phyloP scores from a whole-genome alignment of 1,140 invertebrate genomes.

The Bombus superbus region DNA sequence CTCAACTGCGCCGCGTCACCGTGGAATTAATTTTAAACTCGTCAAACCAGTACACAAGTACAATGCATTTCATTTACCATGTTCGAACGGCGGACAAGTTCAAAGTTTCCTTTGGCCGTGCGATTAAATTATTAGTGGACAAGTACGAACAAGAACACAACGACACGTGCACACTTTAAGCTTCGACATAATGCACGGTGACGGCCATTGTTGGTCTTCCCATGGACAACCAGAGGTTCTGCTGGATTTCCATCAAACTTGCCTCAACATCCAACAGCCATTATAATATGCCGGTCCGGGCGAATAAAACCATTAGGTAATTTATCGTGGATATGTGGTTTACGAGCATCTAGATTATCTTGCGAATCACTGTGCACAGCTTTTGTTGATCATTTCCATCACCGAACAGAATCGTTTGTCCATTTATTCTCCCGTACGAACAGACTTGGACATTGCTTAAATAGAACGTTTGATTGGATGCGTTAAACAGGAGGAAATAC shows the following conservation, averaged over 20 bases:
- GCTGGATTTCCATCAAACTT: constrained; percentile 21
- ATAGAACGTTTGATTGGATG: too few relatives aligned
- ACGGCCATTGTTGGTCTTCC: constrained; percentile 20
- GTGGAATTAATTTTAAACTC: background rate
- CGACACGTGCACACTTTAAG: constrained; percentile 1
- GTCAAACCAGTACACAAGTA: background rate
- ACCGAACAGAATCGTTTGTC: too few relatives aligned
- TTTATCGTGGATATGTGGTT: background rate
- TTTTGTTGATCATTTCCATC: background rate
- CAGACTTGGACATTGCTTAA: too few relatives aligned
- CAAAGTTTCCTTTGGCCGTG: constrained; percentile 4
- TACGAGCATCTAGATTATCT: background rate
- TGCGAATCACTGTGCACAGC: background rate
- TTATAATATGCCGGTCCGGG: background rate
- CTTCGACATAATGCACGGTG: background rate
- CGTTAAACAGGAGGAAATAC: too few relatives aligned
- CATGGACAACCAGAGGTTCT: too few relatives aligned
- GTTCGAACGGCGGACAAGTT: constrained; percentile 1
- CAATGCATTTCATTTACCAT: constrained; percentile 7
- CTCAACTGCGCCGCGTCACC: background rate
- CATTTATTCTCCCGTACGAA: background rate
- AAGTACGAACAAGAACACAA: constrained; percentile 23
- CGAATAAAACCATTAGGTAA: constrained; percentile 24
- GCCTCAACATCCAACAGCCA: background rate
- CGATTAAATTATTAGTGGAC: constrained; percentile 25